A percentile compares a stretch with the other conserved stretches of the same genome.
These are phyloP conservation scores for Ypsolopha scabrella DNA, from an alignment of 2,888 invertebrate species.

Conservation along the genomic window DNA sequence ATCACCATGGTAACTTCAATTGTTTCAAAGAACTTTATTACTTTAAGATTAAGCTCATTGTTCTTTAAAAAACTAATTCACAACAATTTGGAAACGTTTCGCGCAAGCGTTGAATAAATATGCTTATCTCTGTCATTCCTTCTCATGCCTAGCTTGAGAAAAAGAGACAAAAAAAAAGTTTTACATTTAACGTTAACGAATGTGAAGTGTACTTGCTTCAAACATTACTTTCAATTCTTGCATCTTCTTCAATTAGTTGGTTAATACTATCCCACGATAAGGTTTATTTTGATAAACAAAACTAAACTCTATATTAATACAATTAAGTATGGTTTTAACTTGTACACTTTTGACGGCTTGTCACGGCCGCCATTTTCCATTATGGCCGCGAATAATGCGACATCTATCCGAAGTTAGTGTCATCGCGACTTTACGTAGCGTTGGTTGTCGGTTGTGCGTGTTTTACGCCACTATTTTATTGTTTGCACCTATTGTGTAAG, in stretches of 20 bases:
- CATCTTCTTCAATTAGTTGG: conserved; percentile 5
- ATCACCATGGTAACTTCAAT: no score
- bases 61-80: neutral
- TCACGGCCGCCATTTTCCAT: conserved; percentile 58
- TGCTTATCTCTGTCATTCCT: conserved; percentile 9
- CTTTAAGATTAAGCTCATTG: neutral
- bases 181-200: conserved; percentile 1
- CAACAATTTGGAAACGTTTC: conserved; percentile 18
- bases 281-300: neutral
- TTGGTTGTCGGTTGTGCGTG: conserved; percentile 28
- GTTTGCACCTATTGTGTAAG: conserved; percentile 56
- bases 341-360: conserved; percentile 38
- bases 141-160: no score
- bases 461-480: conserved; percentile 23
- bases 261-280: neutral
- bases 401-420: conserved; percentile 61
- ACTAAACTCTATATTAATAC: neutral
- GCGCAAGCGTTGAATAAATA: conserved; percentile 28
- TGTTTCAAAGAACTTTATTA: no score
- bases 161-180: neutral
- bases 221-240: conserved; percentile 2
- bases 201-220: conserved; percentile 3
- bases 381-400: conserved; percentile 53
- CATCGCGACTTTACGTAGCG: conserved; percentile 46
- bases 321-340: conserved; percentile 20